A percentile compares a stretch with the other conserved stretches of the same genome.
Conservation (phyloP, 2,888 invertebrate species). For the Pilophorus perplexus region DNA sequence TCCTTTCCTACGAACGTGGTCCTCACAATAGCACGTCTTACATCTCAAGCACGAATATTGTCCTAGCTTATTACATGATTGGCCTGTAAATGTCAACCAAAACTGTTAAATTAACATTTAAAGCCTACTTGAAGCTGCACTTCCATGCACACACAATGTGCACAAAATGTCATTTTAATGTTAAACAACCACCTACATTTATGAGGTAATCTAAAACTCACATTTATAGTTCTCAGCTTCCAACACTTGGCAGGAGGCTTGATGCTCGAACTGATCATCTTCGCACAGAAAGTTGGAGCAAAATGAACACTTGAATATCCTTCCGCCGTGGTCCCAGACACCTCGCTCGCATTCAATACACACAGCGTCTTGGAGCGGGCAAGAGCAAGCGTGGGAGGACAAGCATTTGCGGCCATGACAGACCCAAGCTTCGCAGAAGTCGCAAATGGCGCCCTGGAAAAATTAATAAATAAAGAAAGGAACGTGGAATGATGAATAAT, state of each 20-base stretch:
- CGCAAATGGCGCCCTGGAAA: constrained; percentile 80
- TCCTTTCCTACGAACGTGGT: constrained; percentile 89
- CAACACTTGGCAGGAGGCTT: constrained; percentile 92
- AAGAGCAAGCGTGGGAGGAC: constrained; percentile 84
- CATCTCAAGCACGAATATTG: constrained; percentile 94
- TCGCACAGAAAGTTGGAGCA: constrained; percentile 87
- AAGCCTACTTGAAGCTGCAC: background rate
- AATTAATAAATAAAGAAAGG: constrained; percentile 13
- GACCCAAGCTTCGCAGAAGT: constrained; percentile 96
- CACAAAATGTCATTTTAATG: too few relatives aligned
- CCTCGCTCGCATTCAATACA: constrained; percentile 91
- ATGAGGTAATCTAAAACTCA: too few relatives aligned
- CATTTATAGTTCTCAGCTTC: constrained; percentile 96
- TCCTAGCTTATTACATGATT: constrained; percentile 90
- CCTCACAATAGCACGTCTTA: constrained; percentile 94
- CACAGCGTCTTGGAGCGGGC: constrained; percentile 81
- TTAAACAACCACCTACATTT: too few relatives aligned
- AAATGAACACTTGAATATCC: constrained; percentile 87
- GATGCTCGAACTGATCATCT: constrained; percentile 96
- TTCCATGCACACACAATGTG: background rate
- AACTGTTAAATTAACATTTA: constrained; percentile 37
- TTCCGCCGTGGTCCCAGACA: constrained; percentile 94
- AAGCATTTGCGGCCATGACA: constrained; percentile 93
- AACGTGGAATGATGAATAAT: too few relatives aligned
- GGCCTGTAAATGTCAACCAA: constrained; percentile 58